Percentiles rank a stretch among this genome's conserved stretches.
Evolutionary conservation across 2,888 invertebrate genomes (phyloP).

Genomic region (Apamea crenata): DNA sequence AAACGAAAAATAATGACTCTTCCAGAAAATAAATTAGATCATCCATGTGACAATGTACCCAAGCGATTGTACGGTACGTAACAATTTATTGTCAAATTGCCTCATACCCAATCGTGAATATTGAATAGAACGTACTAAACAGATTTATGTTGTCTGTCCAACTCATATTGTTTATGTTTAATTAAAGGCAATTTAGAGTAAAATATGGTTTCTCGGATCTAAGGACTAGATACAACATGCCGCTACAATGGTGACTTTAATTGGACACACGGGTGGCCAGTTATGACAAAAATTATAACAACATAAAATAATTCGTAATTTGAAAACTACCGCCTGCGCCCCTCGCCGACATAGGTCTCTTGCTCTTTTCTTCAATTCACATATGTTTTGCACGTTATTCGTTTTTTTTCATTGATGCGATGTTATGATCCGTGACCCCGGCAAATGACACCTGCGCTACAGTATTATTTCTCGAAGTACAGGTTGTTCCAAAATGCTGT

Average conservation of each 20-base stretch:
- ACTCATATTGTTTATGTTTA: slow-evolving; percentile 39
- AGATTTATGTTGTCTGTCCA: slow-evolving; percentile 52
- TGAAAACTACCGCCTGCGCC: too few relatives aligned
- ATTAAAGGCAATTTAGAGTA: slow-evolving; percentile 20
- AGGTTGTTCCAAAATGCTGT: too few relatives aligned
- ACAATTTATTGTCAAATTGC: slow-evolving; percentile 60
- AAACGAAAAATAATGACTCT: slow-evolving; percentile 3
- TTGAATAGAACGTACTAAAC: slow-evolving; percentile 48
- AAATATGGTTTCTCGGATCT: slow-evolving; percentile 3
- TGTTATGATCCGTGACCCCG: too few relatives aligned
- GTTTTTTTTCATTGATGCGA: background rate
- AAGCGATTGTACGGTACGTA: slow-evolving; percentile 45
- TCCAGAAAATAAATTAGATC: slow-evolving; percentile 16
- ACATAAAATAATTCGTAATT: too few relatives aligned
- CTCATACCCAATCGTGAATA: slow-evolving; percentile 46
- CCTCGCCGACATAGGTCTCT: too few relatives aligned
- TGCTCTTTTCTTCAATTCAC: too few relatives aligned
- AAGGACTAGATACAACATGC: background rate
- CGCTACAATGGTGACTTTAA: background rate
- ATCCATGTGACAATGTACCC: slow-evolving; percentile 25
- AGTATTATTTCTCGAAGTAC: too few relatives aligned
- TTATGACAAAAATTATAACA: background rate
- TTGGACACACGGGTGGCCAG: background rate
- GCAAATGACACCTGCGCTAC: too few relatives aligned
- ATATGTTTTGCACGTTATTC: background rate